phyloP scores from a whole-genome alignment of 2,888 invertebrate genomes.

The Beris morrisii region DNA sequence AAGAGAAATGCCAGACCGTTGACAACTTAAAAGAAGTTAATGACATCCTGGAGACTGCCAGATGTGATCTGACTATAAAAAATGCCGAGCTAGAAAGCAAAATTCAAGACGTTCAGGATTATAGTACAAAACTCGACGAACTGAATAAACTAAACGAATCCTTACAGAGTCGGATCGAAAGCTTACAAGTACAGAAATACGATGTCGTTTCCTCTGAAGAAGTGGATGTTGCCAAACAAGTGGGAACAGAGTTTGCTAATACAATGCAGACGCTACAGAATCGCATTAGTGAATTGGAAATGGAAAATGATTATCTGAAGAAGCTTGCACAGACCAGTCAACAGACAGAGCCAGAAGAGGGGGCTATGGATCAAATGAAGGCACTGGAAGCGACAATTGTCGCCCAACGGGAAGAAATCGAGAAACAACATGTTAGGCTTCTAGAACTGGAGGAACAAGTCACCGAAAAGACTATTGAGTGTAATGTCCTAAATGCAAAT shows the following conservation, averaged over 20 bases:
- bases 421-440: constrained; percentile 38
- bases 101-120: constrained; percentile 52
- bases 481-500: constrained; percentile 58
- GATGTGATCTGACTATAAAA: constrained; percentile 59
- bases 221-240: constrained; percentile 50
- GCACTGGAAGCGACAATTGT: constrained; percentile 58
- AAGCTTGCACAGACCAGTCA: constrained; percentile 54
- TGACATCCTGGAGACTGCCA: constrained; percentile 58
- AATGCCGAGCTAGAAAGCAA: constrained; percentile 56
- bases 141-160: constrained; percentile 43
- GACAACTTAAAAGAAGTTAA: constrained; percentile 62
- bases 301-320: constrained; percentile 61
- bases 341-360: constrained; percentile 37
- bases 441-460: constrained; percentile 58
- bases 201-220: constrained; percentile 39
- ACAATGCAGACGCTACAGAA: constrained; percentile 61
- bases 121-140: constrained; percentile 46
- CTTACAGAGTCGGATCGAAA: constrained; percentile 45
- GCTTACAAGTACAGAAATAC: constrained; percentile 53
- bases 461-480: constrained; percentile 60
- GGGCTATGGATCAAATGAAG: constrained; percentile 43
- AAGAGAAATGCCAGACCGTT: constrained; percentile 62
- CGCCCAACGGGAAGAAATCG: constrained; percentile 57
- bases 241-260: constrained; percentile 56
- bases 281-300: constrained; percentile 60